Evolutionary conservation across 1,140 invertebrate species (phyloP).

Genomic region (Apis laboriosa): DNA sequence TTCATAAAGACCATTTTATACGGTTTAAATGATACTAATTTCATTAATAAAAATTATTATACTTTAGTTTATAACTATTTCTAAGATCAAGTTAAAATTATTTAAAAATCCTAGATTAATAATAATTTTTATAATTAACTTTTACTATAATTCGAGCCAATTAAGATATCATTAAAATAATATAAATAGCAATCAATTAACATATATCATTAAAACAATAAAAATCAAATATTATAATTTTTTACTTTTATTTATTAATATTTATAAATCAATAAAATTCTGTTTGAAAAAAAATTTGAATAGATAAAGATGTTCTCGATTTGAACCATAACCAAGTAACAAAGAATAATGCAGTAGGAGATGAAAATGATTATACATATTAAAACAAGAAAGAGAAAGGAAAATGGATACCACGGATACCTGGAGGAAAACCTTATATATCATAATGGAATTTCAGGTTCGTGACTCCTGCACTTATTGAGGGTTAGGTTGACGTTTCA

Average conservation of each 20-base stretch:
- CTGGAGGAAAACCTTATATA: slow-evolving; percentile 47
- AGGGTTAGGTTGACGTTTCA: slow-evolving; percentile 50
- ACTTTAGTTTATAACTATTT: not conserved
- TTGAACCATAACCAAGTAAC: not conserved
- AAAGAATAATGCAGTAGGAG: not conserved
- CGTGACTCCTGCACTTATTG: slow-evolving; percentile 39
- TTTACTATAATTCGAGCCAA: not conserved
- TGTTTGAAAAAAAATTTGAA: not conserved
- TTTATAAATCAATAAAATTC: not conserved
- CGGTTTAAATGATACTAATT: not conserved
- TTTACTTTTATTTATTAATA: not conserved
- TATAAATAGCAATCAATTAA: not conserved
- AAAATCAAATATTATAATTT: not conserved
- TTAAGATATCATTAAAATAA: too few relatives aligned
- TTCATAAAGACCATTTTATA: not conserved
- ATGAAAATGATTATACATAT: not conserved
- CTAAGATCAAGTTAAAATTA: not conserved
- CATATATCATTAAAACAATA: not conserved
- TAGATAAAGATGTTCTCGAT: not conserved
- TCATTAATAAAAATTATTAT: not conserved
- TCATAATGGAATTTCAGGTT: slow-evolving; percentile 46
- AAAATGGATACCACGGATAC: slow-evolving; percentile 42
- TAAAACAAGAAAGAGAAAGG: slow-evolving; percentile 27
- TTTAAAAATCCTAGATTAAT: not conserved
- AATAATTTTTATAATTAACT: not conserved